Conservation (phyloP, 23 tunicate species). For the Styela plicata region DNA sequence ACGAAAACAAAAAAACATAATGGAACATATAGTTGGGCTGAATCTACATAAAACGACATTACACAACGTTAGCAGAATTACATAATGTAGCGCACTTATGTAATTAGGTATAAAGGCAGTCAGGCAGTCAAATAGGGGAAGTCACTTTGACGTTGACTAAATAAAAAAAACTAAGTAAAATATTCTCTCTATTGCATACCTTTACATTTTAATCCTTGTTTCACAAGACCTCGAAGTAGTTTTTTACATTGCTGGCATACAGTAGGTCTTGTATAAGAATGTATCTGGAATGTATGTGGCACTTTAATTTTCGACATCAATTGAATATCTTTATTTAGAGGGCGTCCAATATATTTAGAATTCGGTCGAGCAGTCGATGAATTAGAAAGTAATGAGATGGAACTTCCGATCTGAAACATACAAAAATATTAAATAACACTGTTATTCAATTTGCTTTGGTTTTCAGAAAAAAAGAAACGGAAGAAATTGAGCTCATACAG, state of each 20-base stretch:
- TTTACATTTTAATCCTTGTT: conserved; percentile 95
- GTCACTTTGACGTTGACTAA: too few relatives aligned
- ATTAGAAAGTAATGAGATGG: conserved; percentile 10
- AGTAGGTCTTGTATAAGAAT: conserved; percentile 92
- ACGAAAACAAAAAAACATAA: too few relatives aligned
- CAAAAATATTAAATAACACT: background rate
- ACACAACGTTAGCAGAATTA: too few relatives aligned
- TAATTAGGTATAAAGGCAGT: too few relatives aligned
- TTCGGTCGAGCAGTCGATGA: background rate
- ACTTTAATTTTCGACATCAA: conserved; percentile 59
- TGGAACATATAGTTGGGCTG: too few relatives aligned
- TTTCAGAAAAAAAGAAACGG: too few relatives aligned
- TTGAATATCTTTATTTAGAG: conserved; percentile 55
- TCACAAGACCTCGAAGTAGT: conserved; percentile 75
- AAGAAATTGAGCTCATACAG: too few relatives aligned
- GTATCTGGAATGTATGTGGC: conserved; percentile 86
- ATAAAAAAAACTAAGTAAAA: too few relatives aligned
- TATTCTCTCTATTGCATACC: conserved; percentile 57
- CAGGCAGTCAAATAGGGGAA: too few relatives aligned
- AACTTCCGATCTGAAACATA: conserved; percentile 22
- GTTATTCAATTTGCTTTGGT: too few relatives aligned
- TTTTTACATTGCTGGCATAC: conserved; percentile 91
- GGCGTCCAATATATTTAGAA: conserved; percentile 27
- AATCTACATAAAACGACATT: too few relatives aligned
- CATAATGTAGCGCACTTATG: too few relatives aligned